Base-by-base conservation (phyloP, 1,140 invertebrate genomes). In the Papilio glaucus region DNA sequence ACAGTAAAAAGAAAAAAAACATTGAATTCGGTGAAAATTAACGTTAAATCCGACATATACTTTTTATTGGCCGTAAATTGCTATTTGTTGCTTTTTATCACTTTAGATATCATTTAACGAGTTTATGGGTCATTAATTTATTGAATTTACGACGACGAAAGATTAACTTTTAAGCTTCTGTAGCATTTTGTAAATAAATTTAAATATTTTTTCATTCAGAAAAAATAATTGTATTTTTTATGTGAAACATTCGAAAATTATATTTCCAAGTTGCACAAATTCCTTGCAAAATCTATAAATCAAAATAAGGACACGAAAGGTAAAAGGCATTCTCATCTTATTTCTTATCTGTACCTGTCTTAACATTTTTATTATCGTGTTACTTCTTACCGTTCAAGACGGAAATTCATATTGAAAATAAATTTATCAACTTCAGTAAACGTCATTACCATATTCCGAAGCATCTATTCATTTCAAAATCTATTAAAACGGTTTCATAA, bases 41-140 rank as follows among this genome's bases (percentile, higher is more conserved):
- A 57, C 21, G 21, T 57, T 57, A 24, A 57, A 57, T 57, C 49
- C 10, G 21, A 57, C 49, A 57, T 57, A 24, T 26, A 57, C 45
- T 57, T 57, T 57, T 57, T 57, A 57, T 26, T 57, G 49, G 49
- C 21, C 18, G 49, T 57, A 57, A 57, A 57, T 57, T 53, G 49
- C 21, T 57, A 24, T 53, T 24, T 57, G 49, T 57, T 57, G 49
- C 21, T 57, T 57, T n/a, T 57, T 57, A 57, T 57, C 49, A 57
- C 49, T 57, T 57, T 57, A 57, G 49, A 57, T 57, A 57, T 57
- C 9, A 57, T 57, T 57, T 57, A 57, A 57, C 21, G 49, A 24
- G 49, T 57, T 57, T 57, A 57, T 57, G 49, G 49, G 49, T 57
- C 49, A 26, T 57, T 57, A 57, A 57, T 57, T 57, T 57, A 57